Percentiles rank a stretch among this genome's conserved stretches.
Evolutionary conservation across 2,113 vertebrate genomes (phyloP).

Genomic region (Benitochromis conjunctus): DNA sequence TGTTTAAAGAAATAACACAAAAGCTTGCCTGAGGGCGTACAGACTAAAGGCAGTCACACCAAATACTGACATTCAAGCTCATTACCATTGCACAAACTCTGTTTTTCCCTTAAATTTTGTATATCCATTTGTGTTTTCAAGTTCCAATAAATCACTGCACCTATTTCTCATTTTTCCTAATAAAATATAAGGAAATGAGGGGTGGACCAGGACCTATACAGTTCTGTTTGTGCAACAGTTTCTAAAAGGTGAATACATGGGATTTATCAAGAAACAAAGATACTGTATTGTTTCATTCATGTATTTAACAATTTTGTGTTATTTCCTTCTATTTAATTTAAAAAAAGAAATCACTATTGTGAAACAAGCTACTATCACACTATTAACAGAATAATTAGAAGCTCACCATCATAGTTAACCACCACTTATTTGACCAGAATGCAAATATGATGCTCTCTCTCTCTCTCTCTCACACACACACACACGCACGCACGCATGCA

Average conservation of each 20-base stretch:
- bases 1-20: neutral
- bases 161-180: neutral
- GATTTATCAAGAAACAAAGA: neutral
- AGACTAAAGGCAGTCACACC: neutral
- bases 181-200: neutral
- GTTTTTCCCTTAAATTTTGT: neutral
- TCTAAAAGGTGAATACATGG: neutral
- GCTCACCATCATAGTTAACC: neutral
- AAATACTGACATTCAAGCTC: neutral
- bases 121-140: neutral
- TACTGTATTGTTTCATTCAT: neutral
- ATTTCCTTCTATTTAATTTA: neutral
- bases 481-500: neutral
- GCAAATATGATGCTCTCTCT: neutral
- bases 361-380: neutral
- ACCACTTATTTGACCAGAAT: neutral
- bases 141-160: neutral
- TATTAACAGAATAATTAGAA: neutral
- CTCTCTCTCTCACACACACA: neutral
- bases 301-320: neutral
- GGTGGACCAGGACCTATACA: neutral
- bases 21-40: neutral
- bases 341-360: neutral
- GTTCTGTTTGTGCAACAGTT: neutral
- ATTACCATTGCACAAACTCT: neutral